These are phyloP conservation scores for Todus mexicanus DNA, from an alignment of 2,797 vertebrate species.

Conservation along the genomic window DNA sequence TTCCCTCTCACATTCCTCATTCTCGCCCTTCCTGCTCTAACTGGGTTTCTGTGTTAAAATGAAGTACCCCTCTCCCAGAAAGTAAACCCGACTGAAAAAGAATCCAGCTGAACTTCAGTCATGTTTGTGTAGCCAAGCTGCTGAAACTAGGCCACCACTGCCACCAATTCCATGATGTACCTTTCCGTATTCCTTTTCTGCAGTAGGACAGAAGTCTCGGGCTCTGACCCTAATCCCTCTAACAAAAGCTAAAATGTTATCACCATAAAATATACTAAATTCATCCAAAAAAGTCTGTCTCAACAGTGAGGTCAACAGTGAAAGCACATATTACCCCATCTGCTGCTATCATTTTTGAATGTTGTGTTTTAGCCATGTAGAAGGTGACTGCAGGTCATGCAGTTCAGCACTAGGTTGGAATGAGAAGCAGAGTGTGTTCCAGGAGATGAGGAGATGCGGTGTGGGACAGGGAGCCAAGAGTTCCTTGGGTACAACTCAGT, in stretches of 20 bases:
- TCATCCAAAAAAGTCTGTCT: neutral
- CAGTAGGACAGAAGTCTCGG: neutral
- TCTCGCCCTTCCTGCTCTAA: neutral
- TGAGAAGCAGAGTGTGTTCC: neutral
- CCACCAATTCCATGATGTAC: neutral
- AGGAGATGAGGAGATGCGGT: neutral
- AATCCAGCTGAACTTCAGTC: neutral
- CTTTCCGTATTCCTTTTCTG: neutral
- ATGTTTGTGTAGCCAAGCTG: neutral
- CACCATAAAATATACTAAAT: neutral
- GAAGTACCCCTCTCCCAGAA: neutral
- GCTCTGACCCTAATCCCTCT: neutral
- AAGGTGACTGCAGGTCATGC: neutral
- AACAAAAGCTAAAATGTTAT: neutral
- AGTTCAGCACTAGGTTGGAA: neutral
- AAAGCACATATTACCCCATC: neutral
- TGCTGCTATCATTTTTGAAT: neutral
- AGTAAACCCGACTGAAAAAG: neutral
- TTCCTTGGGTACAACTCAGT: neutral
- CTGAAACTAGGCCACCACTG: neutral
- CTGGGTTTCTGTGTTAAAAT: neutral
- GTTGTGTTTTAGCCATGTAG: neutral
- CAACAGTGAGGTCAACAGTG: neutral
- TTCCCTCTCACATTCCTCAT: fast-evolving
- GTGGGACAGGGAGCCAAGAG: neutral